Base-by-base conservation (phyloP, 1,140 invertebrate species). In the Camponotus vicinus region DNA sequence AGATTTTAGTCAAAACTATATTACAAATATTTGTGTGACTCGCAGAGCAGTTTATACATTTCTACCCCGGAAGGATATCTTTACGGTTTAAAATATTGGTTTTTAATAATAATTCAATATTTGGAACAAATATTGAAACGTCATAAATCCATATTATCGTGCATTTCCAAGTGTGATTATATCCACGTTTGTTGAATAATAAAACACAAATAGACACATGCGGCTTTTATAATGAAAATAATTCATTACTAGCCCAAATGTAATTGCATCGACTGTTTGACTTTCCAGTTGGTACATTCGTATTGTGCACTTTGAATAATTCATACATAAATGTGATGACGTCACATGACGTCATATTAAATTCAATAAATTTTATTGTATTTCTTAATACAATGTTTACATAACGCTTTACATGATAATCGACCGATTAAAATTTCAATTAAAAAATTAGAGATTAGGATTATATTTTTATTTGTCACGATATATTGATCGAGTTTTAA, bases 221-320 rank as follows among this genome's bases (percentile, higher is more conserved):
- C 11, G 2, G 21, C 66, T 52, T 42, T 57, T 9, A 40, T 37
- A 27, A 42, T 18, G 69, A 21, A 9, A 32, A 37, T 75, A 83
- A 83, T 83, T 83, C 61, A 83, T 83, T 70, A 63, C 9, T 75
- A 40, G 37, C 42, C 69, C 64, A 27, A 82, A 49, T 49, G 69
- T 75, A 75, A 83, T 73, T 75, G 37, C 55, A 75, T 75, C 67
- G 32, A 49, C 11, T 37, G 40, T 34, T 11, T 21, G 40, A 80
- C 37, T 83, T 83, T 83, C 67, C 69, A 69, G 40, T 27, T n/a
- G 27, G 11, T 40, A 11, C 64, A 63, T 27, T 32, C 55, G 11
- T n/a, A 49, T 80, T 83, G 49, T 13, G 55, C 1, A 34, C 42
- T 83, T 61, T 83, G 55, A 61, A 63, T 63, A 61, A 61, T 73